A percentile compares a stretch with the other conserved stretches of the same genome.
Evolutionary conservation across 2,113 vertebrate genomes (phyloP).

Genomic region (Hemicordylus capensis): DNA sequence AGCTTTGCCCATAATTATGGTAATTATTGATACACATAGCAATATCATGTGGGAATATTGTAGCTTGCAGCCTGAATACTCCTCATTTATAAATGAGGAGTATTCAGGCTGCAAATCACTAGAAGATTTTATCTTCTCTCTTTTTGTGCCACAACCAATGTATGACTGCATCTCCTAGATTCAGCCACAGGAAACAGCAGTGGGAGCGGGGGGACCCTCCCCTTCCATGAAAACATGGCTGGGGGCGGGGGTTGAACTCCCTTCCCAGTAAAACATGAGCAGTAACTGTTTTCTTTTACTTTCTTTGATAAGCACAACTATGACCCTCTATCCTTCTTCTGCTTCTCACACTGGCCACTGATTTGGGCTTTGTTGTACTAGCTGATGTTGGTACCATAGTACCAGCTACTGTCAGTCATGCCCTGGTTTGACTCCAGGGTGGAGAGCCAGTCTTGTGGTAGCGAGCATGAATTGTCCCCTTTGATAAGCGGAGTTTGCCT

Average conservation of each 20-base stretch:
- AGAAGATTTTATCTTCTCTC: background rate
- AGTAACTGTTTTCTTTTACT: background rate
- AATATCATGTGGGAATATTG: constrained; percentile 7
- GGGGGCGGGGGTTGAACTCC: no score
- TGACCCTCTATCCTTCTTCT: background rate
- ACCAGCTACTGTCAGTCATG: no score
- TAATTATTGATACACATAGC: constrained; percentile 4
- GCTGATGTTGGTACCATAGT: no score
- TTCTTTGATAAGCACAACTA: background rate
- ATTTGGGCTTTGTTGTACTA: background rate
- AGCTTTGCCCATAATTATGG: background rate
- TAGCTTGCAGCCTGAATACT: background rate
- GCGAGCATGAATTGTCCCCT: no score
- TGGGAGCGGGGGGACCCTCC: no score
- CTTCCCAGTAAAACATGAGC: background rate
- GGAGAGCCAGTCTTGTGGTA: no score
- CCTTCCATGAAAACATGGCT: no score
- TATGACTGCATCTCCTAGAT: background rate
- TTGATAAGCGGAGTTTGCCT: no score
- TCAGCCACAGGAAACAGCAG: background rate
- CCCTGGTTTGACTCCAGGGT: no score
- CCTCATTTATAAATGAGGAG: background rate
- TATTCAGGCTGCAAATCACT: background rate
- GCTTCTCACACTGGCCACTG: background rate
- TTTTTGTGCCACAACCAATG: background rate